Evolutionary conservation across 64 coral and sea anemone species (phyloP).

Genomic region (Orbicella faveolata): DNA sequence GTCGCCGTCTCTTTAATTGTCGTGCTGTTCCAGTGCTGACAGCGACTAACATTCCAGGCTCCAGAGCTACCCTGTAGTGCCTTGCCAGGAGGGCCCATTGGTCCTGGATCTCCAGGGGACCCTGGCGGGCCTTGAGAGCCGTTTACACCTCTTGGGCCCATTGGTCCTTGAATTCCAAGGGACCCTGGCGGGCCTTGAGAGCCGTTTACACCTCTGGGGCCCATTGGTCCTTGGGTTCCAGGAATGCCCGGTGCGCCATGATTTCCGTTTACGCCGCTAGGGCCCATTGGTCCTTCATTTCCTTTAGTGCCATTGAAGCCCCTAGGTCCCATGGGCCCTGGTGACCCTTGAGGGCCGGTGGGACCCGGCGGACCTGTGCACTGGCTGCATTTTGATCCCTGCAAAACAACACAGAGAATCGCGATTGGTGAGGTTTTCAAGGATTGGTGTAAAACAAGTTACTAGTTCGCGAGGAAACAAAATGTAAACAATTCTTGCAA

Average conservation of each 20-base stretch:
- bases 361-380: neutral
- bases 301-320: neutral
- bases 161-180: neutral
- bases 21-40: constrained; percentile 22
- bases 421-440: neutral
- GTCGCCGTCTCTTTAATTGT: constrained; percentile 1
- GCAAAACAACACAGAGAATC: neutral
- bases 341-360: neutral
- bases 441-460: too few relatives aligned
- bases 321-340: neutral
- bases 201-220: constrained; percentile 1
- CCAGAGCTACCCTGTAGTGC: neutral
- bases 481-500: too few relatives aligned
- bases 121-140: constrained; percentile 27
- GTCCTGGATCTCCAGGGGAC: neutral
- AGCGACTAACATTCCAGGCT: constrained; percentile 7
- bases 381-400: neutral
- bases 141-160: neutral
- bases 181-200: constrained; percentile 11
- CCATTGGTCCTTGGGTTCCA: neutral
- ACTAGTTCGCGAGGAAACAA: too few relatives aligned
- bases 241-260: neutral
- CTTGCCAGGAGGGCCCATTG: constrained; percentile 8
- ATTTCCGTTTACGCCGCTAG: constrained; percentile 5
- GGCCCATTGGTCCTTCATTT: neutral